Percentiles rank a stretch among this genome's conserved stretches.
phyloP scores from a whole-genome alignment of 2,888 invertebrate genomes.

The Epirrita christyi region DNA sequence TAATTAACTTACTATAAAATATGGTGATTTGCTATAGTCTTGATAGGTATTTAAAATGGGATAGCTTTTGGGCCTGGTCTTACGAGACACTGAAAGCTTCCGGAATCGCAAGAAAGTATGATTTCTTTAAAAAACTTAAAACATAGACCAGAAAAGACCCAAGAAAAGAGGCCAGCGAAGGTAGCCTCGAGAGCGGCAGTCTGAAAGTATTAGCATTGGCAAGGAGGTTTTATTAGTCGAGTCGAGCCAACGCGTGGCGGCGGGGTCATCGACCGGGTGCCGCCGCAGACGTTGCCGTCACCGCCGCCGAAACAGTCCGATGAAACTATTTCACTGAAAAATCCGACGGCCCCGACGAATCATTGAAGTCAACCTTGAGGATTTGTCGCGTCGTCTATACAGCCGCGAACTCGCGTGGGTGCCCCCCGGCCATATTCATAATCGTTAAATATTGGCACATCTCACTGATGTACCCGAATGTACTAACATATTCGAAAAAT shows the following conservation, averaged over 20 bases:
- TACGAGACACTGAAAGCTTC: background rate
- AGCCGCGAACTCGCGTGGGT: conserved; percentile 62
- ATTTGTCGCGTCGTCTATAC: conserved; percentile 79
- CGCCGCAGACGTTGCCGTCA: conserved; percentile 83
- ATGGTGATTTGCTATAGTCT: no score
- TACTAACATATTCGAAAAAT: conserved; percentile 46
- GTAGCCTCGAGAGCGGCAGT: conserved; percentile 21
- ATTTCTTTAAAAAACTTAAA: background rate
- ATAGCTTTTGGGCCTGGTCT: no score
- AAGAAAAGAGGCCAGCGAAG: conserved; percentile 33
- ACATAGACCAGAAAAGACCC: conserved; percentile 16
- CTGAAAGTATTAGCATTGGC: conserved; percentile 34
- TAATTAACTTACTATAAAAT: background rate
- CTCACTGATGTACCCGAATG: conserved; percentile 52
- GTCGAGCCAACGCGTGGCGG: conserved; percentile 74
- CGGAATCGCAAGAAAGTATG: background rate
- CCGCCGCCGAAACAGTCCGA: conserved; percentile 62
- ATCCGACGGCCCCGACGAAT: conserved; percentile 73
- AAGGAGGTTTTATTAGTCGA: conserved; percentile 62
- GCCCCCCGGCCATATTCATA: conserved; percentile 67
- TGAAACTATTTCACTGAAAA: conserved; percentile 82
- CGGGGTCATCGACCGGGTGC: conserved; percentile 76
- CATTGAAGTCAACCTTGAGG: conserved; percentile 81
- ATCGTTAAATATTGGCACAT: conserved; percentile 75
- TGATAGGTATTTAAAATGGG: no score